A percentile compares a stretch with the other conserved stretches of the same genome.
Conservation (phyloP, 2,797 vertebrate genomes). For the Characodon lateralis region DNA sequence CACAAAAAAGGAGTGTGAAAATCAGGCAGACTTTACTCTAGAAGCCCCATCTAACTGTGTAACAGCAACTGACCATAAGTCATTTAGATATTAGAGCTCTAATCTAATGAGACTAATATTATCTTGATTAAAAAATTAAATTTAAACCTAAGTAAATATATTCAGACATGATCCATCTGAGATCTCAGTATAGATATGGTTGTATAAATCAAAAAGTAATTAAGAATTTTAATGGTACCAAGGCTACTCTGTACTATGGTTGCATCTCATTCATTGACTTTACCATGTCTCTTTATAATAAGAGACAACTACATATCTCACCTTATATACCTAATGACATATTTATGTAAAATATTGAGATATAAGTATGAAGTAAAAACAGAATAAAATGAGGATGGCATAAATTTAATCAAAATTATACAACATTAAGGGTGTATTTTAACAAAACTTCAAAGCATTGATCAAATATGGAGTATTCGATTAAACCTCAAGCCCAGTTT, state of each 20-base stretch:
- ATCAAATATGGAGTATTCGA: constrained; percentile 3
- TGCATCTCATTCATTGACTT: constrained; percentile 11
- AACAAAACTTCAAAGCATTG: constrained; percentile 4
- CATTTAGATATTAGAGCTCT: constrained; percentile 14
- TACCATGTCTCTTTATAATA: neutral
- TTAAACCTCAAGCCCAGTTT: constrained; percentile 15
- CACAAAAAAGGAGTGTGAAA: too few relatives aligned
- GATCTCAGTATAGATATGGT: neutral
- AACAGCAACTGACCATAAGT: neutral
- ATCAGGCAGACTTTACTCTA: too few relatives aligned
- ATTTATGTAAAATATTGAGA: neutral
- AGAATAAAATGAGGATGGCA: constrained; percentile 9
- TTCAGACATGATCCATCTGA: neutral
- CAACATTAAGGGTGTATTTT: constrained; percentile 24
- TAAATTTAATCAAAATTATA: neutral
- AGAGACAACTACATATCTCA: neutral
- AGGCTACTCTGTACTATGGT: constrained; percentile 12
- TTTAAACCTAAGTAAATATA: constrained; percentile 19
- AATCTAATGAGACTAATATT: constrained; percentile 28
- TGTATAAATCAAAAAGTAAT: constrained; percentile 15
- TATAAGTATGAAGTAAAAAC: neutral
- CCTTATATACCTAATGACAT: neutral
- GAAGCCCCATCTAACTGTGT: too few relatives aligned
- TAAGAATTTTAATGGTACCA: constrained; percentile 12
- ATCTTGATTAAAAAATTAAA: constrained; percentile 17